These are phyloP conservation scores for Acrocephalus scirpaceus DNA, from an alignment of 2,797 vertebrate species.

Conservation along the genomic window DNA sequence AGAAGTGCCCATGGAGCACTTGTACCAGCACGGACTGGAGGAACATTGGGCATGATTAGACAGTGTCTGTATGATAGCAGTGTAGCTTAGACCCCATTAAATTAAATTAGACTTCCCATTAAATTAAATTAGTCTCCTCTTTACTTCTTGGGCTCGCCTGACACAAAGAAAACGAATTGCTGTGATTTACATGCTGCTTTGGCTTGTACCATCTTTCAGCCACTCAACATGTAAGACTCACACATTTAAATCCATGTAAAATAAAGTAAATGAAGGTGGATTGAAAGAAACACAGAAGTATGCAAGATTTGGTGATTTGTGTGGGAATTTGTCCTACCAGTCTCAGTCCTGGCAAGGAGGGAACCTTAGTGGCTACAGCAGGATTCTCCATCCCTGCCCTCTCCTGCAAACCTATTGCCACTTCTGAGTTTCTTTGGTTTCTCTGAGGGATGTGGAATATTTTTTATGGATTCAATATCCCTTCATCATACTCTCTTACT, in stretches of 20 bases:
- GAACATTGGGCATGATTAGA: background rate
- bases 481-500: background rate
- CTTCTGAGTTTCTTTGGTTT: background rate
- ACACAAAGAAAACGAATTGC: slow-evolving; percentile 4
- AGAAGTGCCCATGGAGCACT: background rate
- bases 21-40: background rate
- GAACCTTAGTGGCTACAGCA: background rate
- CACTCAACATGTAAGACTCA: accelerated
- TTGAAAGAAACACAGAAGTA: background rate
- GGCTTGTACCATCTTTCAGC: background rate
- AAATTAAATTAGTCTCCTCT: slow-evolving; percentile 16
- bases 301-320: background rate
- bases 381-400: background rate
- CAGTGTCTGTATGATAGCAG: background rate
- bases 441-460: background rate
- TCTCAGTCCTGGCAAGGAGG: background rate
- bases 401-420: background rate
- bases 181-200: slow-evolving; percentile 18
- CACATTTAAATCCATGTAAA: background rate
- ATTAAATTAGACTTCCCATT: slow-evolving; percentile 5
- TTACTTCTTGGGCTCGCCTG: background rate
- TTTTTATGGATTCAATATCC: background rate
- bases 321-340: background rate
- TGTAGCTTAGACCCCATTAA: background rate
- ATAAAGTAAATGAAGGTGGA: background rate